These are phyloP conservation scores for Aspidiotus rigidus DNA, from an alignment of 2,888 invertebrate species.

Conservation along the genomic window DNA sequence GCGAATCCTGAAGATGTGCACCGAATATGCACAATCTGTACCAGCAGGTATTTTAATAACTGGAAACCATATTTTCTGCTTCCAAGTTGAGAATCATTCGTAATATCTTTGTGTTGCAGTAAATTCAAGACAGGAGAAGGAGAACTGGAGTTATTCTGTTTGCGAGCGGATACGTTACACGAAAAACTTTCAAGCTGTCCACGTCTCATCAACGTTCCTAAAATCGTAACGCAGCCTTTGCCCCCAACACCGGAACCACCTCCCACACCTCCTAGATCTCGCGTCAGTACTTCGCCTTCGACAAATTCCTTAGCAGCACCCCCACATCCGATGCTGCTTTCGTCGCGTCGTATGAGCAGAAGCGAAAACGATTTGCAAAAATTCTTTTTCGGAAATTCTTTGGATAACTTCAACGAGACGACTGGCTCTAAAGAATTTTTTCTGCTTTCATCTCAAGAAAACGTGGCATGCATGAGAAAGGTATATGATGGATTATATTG, in stretches of 20 bases:
- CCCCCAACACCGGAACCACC: conserved; percentile 36
- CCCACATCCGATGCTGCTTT: conserved; percentile 36
- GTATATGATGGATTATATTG: background rate
- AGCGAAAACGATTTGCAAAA: conserved; percentile 47
- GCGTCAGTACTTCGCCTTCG: conserved; percentile 22
- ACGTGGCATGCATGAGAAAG: conserved; percentile 15
- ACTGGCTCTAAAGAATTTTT: conserved; percentile 34
- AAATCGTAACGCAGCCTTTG: conserved; percentile 37
- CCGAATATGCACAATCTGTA: conserved; percentile 52
- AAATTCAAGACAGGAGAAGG: conserved; percentile 49
- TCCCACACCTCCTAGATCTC: conserved; percentile 27
- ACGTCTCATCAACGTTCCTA: conserved; percentile 34
- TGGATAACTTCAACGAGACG: conserved; percentile 15
- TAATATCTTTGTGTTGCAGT: conserved; percentile 41
- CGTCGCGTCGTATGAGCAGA: conserved; percentile 45
- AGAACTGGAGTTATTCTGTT: conserved; percentile 48
- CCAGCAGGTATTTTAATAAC: conserved; percentile 48
- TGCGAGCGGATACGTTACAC: conserved; percentile 45
- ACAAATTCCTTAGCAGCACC: conserved; percentile 27
- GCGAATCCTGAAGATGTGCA: conserved; percentile 49
- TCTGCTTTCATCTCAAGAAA: conserved; percentile 28
- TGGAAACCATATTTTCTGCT: background rate
- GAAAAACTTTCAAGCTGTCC: conserved; percentile 42
- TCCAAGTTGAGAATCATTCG: background rate
- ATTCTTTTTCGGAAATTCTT: conserved; percentile 33